Evolutionary conservation across 2,797 vertebrate species (phyloP).

Genomic region (Pteropus rufus): DNA sequence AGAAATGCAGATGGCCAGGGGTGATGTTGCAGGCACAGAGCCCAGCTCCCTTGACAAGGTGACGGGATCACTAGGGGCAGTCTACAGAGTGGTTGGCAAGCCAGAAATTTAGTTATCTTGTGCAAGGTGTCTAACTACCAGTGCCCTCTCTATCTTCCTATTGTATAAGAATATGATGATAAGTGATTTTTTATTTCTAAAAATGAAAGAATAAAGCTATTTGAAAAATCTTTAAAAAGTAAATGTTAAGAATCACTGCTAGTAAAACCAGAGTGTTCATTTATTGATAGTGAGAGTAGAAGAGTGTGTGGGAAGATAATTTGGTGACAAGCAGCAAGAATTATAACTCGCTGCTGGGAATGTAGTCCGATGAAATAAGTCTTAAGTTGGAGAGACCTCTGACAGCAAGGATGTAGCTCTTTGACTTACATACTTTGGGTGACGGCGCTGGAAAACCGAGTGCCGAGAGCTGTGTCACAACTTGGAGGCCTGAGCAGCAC

Average conservation of each 20-base stretch:
- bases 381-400: neutral
- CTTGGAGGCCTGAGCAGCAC: neutral
- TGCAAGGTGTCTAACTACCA: neutral
- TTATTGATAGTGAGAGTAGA: neutral
- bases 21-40: neutral
- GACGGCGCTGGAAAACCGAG: neutral
- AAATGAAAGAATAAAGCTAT: neutral
- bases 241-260: neutral
- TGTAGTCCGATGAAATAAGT: conserved; percentile 32
- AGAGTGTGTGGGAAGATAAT: neutral
- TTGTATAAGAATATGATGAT: neutral
- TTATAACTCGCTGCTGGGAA: conserved; percentile 35
- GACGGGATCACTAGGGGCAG: neutral
- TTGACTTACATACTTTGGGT: neutral
- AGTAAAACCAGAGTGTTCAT: neutral
- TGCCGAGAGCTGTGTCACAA: conserved; percentile 14
- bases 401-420: conserved; percentile 34
- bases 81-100: neutral
- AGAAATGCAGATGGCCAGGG: neutral
- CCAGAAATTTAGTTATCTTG: neutral
- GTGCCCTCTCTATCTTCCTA: neutral
- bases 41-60: neutral
- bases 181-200: neutral
- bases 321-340: neutral
- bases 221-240: neutral